Evolutionary conservation across 2,113 vertebrate genomes (phyloP).

Genomic region (Ophiodon elongatus): DNA sequence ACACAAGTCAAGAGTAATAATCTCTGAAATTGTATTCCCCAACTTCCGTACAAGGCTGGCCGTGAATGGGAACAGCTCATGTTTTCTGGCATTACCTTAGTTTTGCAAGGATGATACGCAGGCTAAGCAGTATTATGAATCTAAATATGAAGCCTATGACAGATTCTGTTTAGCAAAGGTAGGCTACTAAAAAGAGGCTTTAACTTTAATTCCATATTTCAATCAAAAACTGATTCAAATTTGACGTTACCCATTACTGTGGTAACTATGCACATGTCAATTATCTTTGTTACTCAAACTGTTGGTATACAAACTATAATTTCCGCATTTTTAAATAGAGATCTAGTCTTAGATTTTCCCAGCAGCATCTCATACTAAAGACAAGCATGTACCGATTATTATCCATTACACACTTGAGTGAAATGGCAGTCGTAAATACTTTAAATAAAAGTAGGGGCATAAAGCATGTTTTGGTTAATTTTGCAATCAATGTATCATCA

Average conservation of each 20-base stretch:
- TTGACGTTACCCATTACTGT: background rate
- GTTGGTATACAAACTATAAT: background rate
- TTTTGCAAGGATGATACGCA: constrained; percentile 1
- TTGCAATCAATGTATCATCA: constrained; percentile 1
- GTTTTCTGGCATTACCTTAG: constrained; percentile 16
- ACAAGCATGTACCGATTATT: background rate
- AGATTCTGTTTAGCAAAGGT: constrained; percentile 10
- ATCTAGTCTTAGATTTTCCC: background rate
- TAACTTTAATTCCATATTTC: background rate
- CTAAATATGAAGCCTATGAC: background rate
- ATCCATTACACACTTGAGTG: background rate
- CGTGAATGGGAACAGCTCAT: constrained; percentile 1
- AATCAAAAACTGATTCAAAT: background rate
- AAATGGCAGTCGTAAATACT: background rate
- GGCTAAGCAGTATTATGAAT: constrained; percentile 11
- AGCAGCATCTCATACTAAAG: background rate
- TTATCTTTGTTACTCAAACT: background rate
- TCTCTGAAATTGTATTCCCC: constrained; percentile 9
- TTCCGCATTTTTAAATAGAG: background rate
- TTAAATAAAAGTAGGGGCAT: background rate
- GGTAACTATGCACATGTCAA: background rate
- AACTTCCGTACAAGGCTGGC: background rate
- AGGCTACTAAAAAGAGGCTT: background rate
- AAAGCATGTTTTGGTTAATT: background rate
- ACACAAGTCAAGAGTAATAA: constrained; percentile 11